phyloP scores from a whole-genome alignment of 2,888 invertebrate genomes.

The Nasonia oneida region DNA sequence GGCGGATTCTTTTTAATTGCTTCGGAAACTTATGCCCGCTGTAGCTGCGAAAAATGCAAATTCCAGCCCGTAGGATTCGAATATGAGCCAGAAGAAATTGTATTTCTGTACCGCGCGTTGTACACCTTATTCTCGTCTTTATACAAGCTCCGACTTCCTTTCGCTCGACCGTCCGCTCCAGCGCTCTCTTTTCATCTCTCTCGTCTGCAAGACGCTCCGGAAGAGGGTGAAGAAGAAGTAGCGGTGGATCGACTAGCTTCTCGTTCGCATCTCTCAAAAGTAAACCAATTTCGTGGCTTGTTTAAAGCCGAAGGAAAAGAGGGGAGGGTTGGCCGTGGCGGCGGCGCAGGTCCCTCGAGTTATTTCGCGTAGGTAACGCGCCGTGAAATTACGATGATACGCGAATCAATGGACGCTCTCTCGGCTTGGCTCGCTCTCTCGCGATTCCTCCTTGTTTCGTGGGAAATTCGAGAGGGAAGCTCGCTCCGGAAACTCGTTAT shows the following conservation, averaged over 20 bases:
- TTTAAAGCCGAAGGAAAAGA: conserved; percentile 71
- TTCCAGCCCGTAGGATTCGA: too few species aligned
- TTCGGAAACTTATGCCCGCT: background rate
- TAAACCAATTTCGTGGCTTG: conserved; percentile 79
- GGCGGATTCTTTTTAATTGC: conserved; percentile 8
- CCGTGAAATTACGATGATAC: conserved; percentile 79
- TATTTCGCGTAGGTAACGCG: conserved; percentile 79
- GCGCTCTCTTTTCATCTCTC: background rate
- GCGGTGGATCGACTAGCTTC: conserved; percentile 3
- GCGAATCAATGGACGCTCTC: conserved; percentile 77
- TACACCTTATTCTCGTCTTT: background rate
- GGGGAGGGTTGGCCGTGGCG: conserved; percentile 65
- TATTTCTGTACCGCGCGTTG: background rate
- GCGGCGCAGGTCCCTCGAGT: conserved; percentile 74
- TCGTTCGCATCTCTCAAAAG: conserved; percentile 66
- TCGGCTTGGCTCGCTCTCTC: conserved; percentile 60
- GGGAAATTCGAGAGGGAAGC: conserved; percentile 64
- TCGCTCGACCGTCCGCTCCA: background rate
- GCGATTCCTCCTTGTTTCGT: conserved; percentile 57
- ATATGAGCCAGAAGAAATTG: background rate
- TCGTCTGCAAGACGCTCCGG: background rate
- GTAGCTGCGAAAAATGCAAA: too few species aligned
- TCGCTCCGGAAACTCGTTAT: conserved; percentile 15
- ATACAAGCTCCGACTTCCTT: background rate
- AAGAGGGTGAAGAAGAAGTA: background rate